These are phyloP conservation scores for Scylla paramamosain DNA, from an alignment of 1,140 invertebrate species.

Conservation along the genomic window DNA sequence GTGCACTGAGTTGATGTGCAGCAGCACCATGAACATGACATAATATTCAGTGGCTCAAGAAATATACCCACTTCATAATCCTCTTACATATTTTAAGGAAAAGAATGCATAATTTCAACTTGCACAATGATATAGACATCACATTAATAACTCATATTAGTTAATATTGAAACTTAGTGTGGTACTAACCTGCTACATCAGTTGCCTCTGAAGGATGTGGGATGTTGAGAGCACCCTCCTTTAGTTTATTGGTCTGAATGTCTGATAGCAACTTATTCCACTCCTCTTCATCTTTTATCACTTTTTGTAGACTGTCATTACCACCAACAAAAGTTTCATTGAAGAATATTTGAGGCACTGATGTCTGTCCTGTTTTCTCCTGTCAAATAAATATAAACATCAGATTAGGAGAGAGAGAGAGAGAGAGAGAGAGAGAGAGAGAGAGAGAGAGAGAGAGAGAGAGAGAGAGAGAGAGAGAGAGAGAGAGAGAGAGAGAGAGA, in stretches of 20 bases:
- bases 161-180: not conserved
- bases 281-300: conserved; percentile 60
- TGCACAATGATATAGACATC: too few relatives aligned
- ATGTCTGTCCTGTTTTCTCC: conserved; percentile 73
- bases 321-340: conserved; percentile 74
- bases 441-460: too few relatives aligned
- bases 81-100: too few relatives aligned
- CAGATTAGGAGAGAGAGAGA: not conserved
- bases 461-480: too few relatives aligned
- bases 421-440: too few relatives aligned
- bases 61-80: too few relatives aligned
- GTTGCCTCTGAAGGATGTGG: conserved; percentile 69
- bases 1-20: too few relatives aligned
- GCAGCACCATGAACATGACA: too few relatives aligned
- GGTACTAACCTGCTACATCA: conserved; percentile 42
- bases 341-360: conserved; percentile 77
- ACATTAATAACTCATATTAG: too few relatives aligned
- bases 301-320: conserved; percentile 68
- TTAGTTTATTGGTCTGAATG: conserved; percentile 54
- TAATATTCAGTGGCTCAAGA: too few relatives aligned
- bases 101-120: too few relatives aligned
- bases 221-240: conserved; percentile 60
- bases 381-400: not conserved
- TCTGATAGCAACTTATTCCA: conserved; percentile 57
- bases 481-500: too few relatives aligned